These are phyloP conservation scores for Cantharis flavilabris DNA, from an alignment of 2,888 invertebrate genomes.

Conservation along the genomic window DNA sequence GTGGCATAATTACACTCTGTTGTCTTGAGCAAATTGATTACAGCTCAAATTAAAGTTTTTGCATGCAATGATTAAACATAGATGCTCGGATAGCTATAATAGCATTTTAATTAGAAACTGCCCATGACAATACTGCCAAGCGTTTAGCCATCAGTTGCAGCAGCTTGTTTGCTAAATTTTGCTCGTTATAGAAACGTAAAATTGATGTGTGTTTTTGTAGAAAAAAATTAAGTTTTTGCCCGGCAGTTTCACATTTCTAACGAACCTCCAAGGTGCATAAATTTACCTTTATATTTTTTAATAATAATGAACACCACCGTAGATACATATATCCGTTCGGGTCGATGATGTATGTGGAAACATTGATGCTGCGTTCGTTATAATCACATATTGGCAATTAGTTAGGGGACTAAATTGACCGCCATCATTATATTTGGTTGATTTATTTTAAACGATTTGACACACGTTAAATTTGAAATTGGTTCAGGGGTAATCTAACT, in stretches of 20 bases:
- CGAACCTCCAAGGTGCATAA: constrained; percentile 46
- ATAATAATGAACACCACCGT: constrained; percentile 42
- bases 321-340: constrained; percentile 32
- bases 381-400: constrained; percentile 58
- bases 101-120: constrained; percentile 51
- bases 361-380: constrained; percentile 52
- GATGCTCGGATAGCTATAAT: constrained; percentile 37
- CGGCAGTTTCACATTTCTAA: constrained; percentile 46
- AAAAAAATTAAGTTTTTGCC: constrained; percentile 34
- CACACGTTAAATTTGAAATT: constrained; percentile 52
- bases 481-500: constrained; percentile 26
- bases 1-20: constrained; percentile 50
- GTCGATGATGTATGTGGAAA: constrained; percentile 50
- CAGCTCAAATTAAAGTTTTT: constrained; percentile 55
- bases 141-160: constrained; percentile 31
- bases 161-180: constrained; percentile 10
- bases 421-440: constrained; percentile 56
- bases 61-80: constrained; percentile 52
- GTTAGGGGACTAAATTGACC: constrained; percentile 57
- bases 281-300: constrained; percentile 43
- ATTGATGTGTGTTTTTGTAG: background rate
- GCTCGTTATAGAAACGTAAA: constrained; percentile 1
- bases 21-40: constrained; percentile 56
- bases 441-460: constrained; percentile 56
- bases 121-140: constrained; percentile 35